Evolutionary conservation across 2,797 vertebrate species (phyloP), one percentile per base, ranked within the genome.

Genomic region (Monodelphis domestica): DNA sequence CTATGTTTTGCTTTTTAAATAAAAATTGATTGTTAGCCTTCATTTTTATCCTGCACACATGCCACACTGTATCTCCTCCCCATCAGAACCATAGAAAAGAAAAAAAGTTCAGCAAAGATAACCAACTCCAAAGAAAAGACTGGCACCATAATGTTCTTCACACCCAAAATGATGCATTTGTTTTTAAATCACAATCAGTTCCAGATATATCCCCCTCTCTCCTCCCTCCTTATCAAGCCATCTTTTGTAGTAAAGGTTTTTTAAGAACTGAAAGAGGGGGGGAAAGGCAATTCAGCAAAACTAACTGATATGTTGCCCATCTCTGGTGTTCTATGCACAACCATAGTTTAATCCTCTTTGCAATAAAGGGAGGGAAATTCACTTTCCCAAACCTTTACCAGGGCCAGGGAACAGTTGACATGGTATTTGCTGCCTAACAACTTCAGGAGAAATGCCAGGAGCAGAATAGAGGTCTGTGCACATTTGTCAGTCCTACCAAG

Each of bases 1-100:
- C 54, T 53, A 95, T 87, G 91, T 90, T 90, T 88, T 91, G 89
- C 93, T 93, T 95, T 95, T 59, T 93, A 93, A 90, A 92, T 91
- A 51, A 78, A 93, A 95, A 28, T 84, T 3, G 14, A 45, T 28
- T 26, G 24, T 24, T 84, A 0, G 84, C 38, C 26, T 45, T 84
- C 50, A 21, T 45, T 45, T 84, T 45, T 1, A 84, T 84, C 11
- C 70, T 3, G 2, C 70, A 10, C 21, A 84, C 21, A 50, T 84
- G 26, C 38, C 21, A 24, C 33, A 63, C n/a, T 17, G 12, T 63
- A 63, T n/a, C 59, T 15, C 5, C 17, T 45, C 38, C 38, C 24
- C 9, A 26, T 9, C 21, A 84, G 38, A 78, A 45, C 38, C 21
- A 38, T 26, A 78, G 38, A 26, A 45, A 84, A 50, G 38, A 84